These are phyloP conservation scores for Passer domesticus DNA, from an alignment of 2,113 vertebrate genomes.

Conservation along the genomic window DNA sequence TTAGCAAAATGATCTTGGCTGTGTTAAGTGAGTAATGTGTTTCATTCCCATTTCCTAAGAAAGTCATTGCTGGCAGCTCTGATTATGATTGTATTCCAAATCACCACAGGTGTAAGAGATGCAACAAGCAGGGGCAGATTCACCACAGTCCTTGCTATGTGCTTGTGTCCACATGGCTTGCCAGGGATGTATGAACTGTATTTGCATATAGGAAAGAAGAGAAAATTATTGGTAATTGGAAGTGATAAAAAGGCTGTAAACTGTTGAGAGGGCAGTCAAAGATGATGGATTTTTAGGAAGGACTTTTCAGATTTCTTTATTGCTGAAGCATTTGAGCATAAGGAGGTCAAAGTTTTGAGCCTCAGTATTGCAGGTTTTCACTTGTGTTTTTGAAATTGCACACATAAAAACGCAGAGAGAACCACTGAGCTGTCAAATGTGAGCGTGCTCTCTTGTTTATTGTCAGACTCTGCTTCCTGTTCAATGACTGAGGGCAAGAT, in stretches of 20 bases:
- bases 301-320: background rate
- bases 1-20: constrained; percentile 35
- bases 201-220: background rate
- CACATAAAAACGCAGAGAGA: background rate
- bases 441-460: background rate
- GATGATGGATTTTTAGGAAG: background rate
- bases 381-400: background rate
- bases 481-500: background rate
- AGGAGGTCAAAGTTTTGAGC: background rate
- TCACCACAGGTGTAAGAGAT: background rate
- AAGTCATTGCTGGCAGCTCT: background rate
- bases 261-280: background rate
- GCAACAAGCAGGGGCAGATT: background rate
- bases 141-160: background rate
- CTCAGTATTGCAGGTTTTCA: background rate
- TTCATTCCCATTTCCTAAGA: background rate
- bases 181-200: background rate
- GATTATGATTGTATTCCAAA: background rate
- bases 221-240: background rate
- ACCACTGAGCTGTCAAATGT: background rate
- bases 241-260: background rate
- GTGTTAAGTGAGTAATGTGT: background rate
- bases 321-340: background rate
- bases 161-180: background rate
- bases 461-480: background rate